phyloP scores from a whole-genome alignment of 2,888 invertebrate genomes.

The Drosophila eohydei region DNA sequence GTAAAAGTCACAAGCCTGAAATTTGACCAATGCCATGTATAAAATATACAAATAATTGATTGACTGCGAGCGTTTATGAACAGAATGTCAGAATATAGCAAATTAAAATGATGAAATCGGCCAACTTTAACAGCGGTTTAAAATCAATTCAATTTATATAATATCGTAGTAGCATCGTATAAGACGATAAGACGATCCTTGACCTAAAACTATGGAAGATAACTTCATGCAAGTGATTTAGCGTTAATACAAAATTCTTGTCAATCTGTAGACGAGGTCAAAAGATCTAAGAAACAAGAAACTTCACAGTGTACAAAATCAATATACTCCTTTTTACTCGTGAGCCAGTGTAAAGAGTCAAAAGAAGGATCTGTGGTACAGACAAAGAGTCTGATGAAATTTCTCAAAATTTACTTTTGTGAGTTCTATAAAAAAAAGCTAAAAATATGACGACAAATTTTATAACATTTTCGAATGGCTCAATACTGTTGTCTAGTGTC shows the following conservation, averaged over 20 bases:
- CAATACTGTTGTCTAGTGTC: slow-evolving; percentile 8
- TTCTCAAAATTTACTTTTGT: not conserved
- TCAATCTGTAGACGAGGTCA: too few species aligned
- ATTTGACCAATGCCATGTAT: not conserved
- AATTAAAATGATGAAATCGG: not conserved
- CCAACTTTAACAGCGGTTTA: too few species aligned
- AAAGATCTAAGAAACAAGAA: too few species aligned
- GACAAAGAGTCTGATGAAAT: not conserved
- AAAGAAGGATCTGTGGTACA: not conserved
- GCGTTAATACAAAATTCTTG: too few species aligned
- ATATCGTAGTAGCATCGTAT: too few species aligned
- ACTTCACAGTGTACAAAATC: not conserved
- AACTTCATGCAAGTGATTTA: too few species aligned
- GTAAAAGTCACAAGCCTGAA: not conserved
- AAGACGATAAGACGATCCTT: too few species aligned
- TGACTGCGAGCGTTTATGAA: not conserved
- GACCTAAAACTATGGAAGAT: too few species aligned
- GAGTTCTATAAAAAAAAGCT: not conserved
- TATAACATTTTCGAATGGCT: not conserved
- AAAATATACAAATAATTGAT: not conserved
- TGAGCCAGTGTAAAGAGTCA: not conserved
- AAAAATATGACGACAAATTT: not conserved
- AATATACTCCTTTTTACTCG: not conserved
- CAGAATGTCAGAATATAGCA: not conserved
- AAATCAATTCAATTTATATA: too few species aligned